Conservation (phyloP, 2,888 invertebrate genomes). For the Xestia rhomboidea region DNA sequence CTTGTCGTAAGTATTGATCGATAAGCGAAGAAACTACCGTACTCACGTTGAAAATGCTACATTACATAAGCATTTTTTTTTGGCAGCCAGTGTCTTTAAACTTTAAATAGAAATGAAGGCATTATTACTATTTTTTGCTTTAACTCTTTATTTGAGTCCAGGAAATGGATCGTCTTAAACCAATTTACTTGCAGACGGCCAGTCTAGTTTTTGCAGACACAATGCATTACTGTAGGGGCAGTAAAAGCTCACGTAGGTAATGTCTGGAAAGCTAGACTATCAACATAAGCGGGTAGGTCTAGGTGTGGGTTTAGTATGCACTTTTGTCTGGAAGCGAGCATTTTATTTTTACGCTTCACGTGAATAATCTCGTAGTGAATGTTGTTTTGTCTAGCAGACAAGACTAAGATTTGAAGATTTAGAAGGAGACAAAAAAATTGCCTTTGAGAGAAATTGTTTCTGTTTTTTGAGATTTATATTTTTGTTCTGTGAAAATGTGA, state of each 20-base stretch:
- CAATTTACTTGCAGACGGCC: constrained; percentile 47
- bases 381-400: constrained; percentile 28
- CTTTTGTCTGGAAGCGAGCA: constrained; percentile 26
- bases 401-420: constrained; percentile 21
- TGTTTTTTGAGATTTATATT: neutral
- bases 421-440: constrained; percentile 10
- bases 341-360: constrained; percentile 43
- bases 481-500: neutral
- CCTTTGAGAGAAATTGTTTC: neutral
- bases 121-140: neutral
- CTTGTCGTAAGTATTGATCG: too few relatives aligned
- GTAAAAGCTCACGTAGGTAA: constrained; percentile 52
- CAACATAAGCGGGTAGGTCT: constrained; percentile 42
- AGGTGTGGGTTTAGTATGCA: constrained; percentile 22
- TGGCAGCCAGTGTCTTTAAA: neutral
- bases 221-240: constrained; percentile 42
- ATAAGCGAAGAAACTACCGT: too few relatives aligned
- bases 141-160: constrained; percentile 29
- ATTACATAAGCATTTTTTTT: neutral
- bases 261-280: constrained; percentile 57
- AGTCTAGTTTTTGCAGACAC: constrained; percentile 47
- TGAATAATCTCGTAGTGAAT: constrained; percentile 28
- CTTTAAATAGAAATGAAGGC: constrained; percentile 1
- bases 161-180: constrained; percentile 37
- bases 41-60: neutral